Percentiles rank a stretch among this genome's conserved stretches.
phyloP scores from a whole-genome alignment of 2,113 vertebrate species.

The Hymenochirus boettgeri region DNA sequence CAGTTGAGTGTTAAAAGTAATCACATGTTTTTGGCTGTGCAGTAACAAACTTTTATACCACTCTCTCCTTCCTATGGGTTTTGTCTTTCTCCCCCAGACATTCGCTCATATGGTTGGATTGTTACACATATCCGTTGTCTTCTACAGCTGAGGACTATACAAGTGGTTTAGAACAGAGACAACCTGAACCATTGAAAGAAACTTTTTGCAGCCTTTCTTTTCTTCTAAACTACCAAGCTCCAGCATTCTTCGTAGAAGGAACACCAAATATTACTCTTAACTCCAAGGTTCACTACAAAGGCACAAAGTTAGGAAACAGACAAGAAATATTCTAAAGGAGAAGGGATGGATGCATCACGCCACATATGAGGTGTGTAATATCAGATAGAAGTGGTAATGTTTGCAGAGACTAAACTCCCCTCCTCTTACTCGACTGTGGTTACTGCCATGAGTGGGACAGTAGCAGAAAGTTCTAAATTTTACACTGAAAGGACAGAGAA shows the following conservation, averaged over 20 bases:
- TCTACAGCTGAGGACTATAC: neutral
- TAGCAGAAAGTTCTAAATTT: too few relatives aligned
- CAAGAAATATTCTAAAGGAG: too few relatives aligned
- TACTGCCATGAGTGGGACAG: too few relatives aligned
- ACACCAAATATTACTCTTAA: neutral
- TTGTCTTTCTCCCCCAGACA: constrained; percentile 47
- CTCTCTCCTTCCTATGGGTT: constrained; percentile 55
- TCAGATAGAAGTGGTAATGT: too few relatives aligned
- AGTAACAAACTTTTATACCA: constrained; percentile 51
- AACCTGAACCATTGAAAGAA: neutral
- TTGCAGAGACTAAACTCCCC: too few relatives aligned
- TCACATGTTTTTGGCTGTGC: constrained; percentile 18
- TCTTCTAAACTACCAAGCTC: neutral
- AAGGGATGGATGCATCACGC: too few relatives aligned
- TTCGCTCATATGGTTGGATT: constrained; percentile 54
- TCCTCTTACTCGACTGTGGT: too few relatives aligned
- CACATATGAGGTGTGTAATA: too few relatives aligned
- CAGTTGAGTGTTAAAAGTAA: neutral
- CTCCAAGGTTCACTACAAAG: too few relatives aligned
- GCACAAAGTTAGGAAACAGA: too few relatives aligned
- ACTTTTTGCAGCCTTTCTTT: too few relatives aligned
- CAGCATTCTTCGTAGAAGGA: neutral
- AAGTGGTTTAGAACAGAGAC: neutral
- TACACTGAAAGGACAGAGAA: too few relatives aligned
- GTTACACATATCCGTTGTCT: constrained; percentile 43